Evolutionary conservation across 2,888 invertebrate genomes (phyloP).

Genomic region (Atrina japonica): DNA sequence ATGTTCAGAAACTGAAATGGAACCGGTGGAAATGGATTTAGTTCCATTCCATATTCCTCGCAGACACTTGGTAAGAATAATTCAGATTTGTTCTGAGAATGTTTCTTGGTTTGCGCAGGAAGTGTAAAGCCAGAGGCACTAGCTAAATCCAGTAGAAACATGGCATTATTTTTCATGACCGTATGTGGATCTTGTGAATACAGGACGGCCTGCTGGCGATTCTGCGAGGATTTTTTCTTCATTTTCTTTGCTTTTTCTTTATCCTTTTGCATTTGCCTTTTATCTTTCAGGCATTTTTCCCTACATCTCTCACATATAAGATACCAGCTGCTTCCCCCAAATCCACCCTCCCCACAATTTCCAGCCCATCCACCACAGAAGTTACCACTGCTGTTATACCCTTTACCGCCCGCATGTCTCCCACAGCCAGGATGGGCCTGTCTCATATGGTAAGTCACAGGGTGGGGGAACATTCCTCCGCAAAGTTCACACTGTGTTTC

Average conservation of each 20-base stretch:
- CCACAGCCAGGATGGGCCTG: constrained; percentile 95
- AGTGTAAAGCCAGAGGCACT: constrained; percentile 85
- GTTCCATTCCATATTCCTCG: constrained; percentile 71
- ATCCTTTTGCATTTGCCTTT: constrained; percentile 70
- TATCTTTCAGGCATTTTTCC: constrained; percentile 86
- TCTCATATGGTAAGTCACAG: constrained; percentile 95
- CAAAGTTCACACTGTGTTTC: constrained; percentile 91
- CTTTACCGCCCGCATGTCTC: constrained; percentile 90
- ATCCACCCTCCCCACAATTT: constrained; percentile 92
- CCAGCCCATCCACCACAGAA: constrained; percentile 95
- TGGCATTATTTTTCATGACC: constrained; percentile 95
- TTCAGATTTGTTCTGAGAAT: constrained; percentile 57
- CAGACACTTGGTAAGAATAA: constrained; percentile 75
- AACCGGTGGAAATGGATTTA: constrained; percentile 75
- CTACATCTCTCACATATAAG: constrained; percentile 95
- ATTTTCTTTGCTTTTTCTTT: constrained; percentile 79
- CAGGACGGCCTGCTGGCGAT: constrained; percentile 75
- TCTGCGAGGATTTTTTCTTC: constrained; percentile 67
- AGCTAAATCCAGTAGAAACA: constrained; percentile 94
- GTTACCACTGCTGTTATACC: constrained; percentile 94
- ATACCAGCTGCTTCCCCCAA: constrained; percentile 91
- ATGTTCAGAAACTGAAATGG: constrained; percentile 75
- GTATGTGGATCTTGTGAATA: constrained; percentile 84
- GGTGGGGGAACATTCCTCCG: constrained; percentile 84
- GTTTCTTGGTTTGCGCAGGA: constrained; percentile 69